Conservation (phyloP, 2,797 vertebrate species). For the Apogon hyalosoma region DNA sequence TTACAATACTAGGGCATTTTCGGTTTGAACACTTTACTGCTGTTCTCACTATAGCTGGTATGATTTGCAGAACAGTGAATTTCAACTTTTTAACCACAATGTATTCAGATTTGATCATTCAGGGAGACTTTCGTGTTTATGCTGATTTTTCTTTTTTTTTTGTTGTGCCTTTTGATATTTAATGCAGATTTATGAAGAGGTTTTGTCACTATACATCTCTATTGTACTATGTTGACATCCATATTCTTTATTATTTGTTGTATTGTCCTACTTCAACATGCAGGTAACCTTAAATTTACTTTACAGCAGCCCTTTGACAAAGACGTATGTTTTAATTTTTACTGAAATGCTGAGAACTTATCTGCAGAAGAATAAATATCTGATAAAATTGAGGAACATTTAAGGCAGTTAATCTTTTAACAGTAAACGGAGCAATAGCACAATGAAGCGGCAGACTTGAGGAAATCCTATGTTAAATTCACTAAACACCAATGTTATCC, state of each 20-base stretch:
- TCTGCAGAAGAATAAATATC: not conserved
- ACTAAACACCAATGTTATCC: not conserved
- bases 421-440: no score
- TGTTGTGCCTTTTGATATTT: constrained; percentile 78
- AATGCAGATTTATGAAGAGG: constrained; percentile 61
- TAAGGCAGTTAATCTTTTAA: not conserved
- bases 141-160: constrained; percentile 53
- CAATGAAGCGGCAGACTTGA: not conserved
- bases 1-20: constrained; percentile 29
- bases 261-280: constrained; percentile 33
- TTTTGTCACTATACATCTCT: constrained; percentile 53
- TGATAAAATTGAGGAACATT: not conserved
- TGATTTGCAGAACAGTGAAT: constrained; percentile 27
- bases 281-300: constrained; percentile 2
- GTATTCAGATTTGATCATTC: constrained; percentile 68
- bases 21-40: constrained; percentile 29
- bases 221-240: constrained; percentile 67
- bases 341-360: not conserved
- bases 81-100: constrained; percentile 39
- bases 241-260: constrained; percentile 41
- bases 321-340: not conserved
- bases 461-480: not conserved
- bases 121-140: constrained; percentile 64
- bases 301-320: not conserved
- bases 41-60: constrained; percentile 16